A percentile compares a stretch with the other conserved stretches of the same genome.
Evolutionary conservation across 2,888 invertebrate species (phyloP).

Genomic region (Rotaria macrura): DNA sequence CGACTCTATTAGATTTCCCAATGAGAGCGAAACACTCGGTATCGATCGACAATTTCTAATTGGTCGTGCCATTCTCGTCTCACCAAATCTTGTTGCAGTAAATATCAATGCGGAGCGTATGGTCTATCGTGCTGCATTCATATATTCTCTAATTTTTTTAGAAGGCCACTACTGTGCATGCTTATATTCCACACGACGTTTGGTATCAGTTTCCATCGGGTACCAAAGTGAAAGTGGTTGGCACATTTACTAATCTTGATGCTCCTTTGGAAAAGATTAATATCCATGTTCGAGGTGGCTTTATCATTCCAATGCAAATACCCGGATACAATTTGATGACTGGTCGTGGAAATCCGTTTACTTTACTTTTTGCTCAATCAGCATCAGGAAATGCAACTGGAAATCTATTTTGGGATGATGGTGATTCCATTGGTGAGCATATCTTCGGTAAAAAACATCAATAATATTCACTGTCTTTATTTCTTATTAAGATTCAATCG

Average conservation of each 20-base stretch:
- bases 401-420: slow-evolving; percentile 70
- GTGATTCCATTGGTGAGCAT: slow-evolving; percentile 55
- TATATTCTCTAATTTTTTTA: slow-evolving; percentile 34
- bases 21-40: no score
- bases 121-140: no score
- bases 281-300: slow-evolving; percentile 42
- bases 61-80: no score
- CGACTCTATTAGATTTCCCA: no score
- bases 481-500: no score
- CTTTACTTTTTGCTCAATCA: slow-evolving; percentile 59
- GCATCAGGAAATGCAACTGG: slow-evolving; percentile 55
- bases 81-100: no score
- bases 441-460: no score
- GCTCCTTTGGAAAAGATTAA: slow-evolving; percentile 35
- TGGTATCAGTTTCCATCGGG: slow-evolving; percentile 34
- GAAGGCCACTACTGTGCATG: slow-evolving; percentile 44
- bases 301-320: slow-evolving; percentile 39
- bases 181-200: slow-evolving; percentile 40
- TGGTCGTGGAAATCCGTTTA: slow-evolving; percentile 53
- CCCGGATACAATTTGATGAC: slow-evolving; percentile 16
- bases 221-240: neutral
- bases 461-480: no score
- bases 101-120: no score
- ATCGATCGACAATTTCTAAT: no score
- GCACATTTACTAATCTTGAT: neutral